phyloP scores from a whole-genome alignment of 2,888 invertebrate species.

The Eulithis prunata region DNA sequence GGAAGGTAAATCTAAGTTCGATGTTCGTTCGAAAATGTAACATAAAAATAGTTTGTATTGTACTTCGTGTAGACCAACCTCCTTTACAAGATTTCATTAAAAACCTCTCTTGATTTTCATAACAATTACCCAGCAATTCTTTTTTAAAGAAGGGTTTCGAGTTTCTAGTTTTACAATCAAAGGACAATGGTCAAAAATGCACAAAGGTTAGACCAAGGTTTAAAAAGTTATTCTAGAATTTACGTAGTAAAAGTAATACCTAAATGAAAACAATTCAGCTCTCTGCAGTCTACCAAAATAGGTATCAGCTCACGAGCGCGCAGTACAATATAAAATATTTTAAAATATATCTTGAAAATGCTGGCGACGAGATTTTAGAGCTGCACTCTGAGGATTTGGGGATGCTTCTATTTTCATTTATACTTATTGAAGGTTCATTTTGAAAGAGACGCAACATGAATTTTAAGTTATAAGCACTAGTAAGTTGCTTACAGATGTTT shows the following conservation, averaged over 20 bases:
- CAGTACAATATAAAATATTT: constrained; percentile 25
- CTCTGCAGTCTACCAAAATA: background rate
- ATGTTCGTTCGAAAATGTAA: background rate
- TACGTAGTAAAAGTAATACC: background rate
- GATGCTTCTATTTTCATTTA: constrained; percentile 21
- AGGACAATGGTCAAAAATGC: too few species aligned
- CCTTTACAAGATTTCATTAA: too few species aligned
- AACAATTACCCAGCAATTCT: too few species aligned
- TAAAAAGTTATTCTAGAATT: too few species aligned
- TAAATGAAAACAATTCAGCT: background rate
- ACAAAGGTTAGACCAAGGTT: too few species aligned
- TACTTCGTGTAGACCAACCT: too few species aligned
- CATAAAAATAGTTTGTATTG: too few species aligned
- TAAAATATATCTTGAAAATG: constrained; percentile 23
- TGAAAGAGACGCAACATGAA: constrained; percentile 2
- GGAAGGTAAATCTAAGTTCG: constrained; percentile 9
- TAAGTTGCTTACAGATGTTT: too few species aligned
- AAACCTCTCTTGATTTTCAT: too few species aligned
- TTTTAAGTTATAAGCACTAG: background rate
- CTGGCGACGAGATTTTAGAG: constrained; percentile 16
- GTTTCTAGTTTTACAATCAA: too few species aligned
- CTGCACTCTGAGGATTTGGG: constrained; percentile 7
- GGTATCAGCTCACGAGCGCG: background rate
- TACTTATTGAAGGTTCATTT: constrained; percentile 18
- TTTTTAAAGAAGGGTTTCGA: too few species aligned